Percentiles rank a stretch among this genome's conserved stretches.
phyloP scores from a whole-genome alignment of 2,888 invertebrate species.

The Lycia hirtaria region DNA sequence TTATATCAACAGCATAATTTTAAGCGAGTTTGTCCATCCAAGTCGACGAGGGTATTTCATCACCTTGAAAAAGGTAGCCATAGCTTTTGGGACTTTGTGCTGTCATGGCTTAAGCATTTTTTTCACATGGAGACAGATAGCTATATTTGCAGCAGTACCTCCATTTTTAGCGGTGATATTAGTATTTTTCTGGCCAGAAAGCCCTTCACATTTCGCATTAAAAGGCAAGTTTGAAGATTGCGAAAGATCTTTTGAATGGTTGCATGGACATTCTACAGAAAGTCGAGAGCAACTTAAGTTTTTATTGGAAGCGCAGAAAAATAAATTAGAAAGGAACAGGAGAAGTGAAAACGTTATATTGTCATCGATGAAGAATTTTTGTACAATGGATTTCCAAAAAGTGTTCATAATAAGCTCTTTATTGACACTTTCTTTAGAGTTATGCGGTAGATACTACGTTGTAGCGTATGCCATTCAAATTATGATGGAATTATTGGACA shows the following conservation, averaged over 20 bases:
- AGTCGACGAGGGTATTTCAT: slow-evolving; percentile 55
- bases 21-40: slow-evolving; percentile 54
- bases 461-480: slow-evolving; percentile 55
- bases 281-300: slow-evolving; percentile 48
- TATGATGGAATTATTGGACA: slow-evolving; percentile 47
- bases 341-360: slow-evolving; percentile 4
- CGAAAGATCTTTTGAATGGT: slow-evolving; percentile 49
- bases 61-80: slow-evolving; percentile 46
- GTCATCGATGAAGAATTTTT: slow-evolving; percentile 36
- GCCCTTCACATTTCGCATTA: slow-evolving; percentile 55
- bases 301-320: slow-evolving; percentile 42
- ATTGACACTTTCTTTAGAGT: slow-evolving; percentile 50
- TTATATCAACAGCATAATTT: slow-evolving; percentile 47
- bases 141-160: slow-evolving; percentile 39
- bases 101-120: slow-evolving; percentile 51
- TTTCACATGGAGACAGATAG: slow-evolving; percentile 55
- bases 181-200: slow-evolving; percentile 57
- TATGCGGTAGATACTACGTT: slow-evolving; percentile 55
- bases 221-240: slow-evolving; percentile 57
- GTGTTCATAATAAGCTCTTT: slow-evolving; percentile 47
- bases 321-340: neutral
- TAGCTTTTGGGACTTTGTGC: slow-evolving; percentile 47
- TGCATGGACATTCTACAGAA: slow-evolving; percentile 45
- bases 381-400: slow-evolving; percentile 49
- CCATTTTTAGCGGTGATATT: slow-evolving; percentile 40